Conservation (phyloP, 2,888 invertebrate species). For the Theodoxus fluviatilis region DNA sequence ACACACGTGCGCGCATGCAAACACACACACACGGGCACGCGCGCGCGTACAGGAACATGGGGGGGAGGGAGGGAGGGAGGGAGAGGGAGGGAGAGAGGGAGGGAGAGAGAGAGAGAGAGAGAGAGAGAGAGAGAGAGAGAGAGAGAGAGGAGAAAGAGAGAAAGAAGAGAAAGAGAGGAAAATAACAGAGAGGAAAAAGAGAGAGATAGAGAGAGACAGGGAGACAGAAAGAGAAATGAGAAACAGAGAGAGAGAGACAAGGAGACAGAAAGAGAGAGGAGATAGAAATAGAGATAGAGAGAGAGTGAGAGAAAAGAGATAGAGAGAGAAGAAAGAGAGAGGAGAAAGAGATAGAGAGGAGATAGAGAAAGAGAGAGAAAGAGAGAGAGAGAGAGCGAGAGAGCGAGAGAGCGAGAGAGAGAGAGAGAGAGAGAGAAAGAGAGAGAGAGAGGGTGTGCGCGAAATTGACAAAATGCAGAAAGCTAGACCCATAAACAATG, state of each 20-base stretch:
- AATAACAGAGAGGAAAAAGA: not conserved
- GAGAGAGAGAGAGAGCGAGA: constrained; percentile 19
- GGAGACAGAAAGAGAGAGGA: not conserved
- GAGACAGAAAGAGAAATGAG: not conserved
- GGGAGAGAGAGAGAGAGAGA: not conserved
- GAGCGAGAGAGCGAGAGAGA: constrained; percentile 13
- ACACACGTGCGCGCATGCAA: not conserved
- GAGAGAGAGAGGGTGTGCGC: not conserved
- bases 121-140: not conserved
- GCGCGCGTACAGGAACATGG: not conserved
- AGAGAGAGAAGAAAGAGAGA: not conserved
- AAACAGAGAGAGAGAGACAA: not conserved
- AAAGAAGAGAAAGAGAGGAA: not conserved
- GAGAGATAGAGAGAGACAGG: not conserved
- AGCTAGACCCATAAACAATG: too few species aligned
- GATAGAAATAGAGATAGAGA: not conserved
- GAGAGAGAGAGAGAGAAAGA: constrained; percentile 14
- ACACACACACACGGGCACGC: constrained; percentile 16
- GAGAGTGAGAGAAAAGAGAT: not conserved
- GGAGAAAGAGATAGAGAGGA: not conserved
- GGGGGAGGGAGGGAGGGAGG: not conserved
- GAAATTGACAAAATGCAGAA: not conserved
- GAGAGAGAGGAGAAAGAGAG: not conserved
- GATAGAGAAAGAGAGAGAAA: constrained; percentile 17
- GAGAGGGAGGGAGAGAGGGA: not conserved